Percentiles rank a stretch among this genome's conserved stretches.
Conservation (phyloP, 2,113 vertebrate species). For the Henicopernis longicauda region DNA sequence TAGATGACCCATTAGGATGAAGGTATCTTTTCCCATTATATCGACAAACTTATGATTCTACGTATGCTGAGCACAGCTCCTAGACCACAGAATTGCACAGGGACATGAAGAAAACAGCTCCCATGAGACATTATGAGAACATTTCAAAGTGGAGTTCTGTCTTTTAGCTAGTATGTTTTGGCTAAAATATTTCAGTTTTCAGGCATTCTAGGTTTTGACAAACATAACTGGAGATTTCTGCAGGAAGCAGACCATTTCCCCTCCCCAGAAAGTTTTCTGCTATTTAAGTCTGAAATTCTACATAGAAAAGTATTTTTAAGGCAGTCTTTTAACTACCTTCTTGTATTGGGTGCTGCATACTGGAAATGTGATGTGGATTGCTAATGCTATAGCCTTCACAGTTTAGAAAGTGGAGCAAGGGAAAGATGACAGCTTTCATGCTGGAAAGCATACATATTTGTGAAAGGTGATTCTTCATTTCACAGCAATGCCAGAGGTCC, state of each 20-base stretch:
- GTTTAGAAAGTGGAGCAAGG: background rate
- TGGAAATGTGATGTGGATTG: background rate
- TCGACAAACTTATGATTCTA: background rate
- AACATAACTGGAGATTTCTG: background rate
- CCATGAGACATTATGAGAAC: background rate
- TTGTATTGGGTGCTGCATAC: background rate
- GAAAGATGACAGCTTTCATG: background rate
- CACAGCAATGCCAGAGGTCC: background rate
- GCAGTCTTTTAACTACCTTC: background rate
- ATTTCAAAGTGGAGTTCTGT: background rate
- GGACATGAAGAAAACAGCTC: background rate
- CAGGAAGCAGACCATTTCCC: background rate
- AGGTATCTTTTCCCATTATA: background rate
- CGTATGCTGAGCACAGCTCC: background rate
- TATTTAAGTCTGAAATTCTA: background rate
- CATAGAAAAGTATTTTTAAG: background rate
- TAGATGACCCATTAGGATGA: background rate
- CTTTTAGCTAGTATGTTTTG: background rate
- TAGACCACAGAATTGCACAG: background rate
- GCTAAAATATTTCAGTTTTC: background rate
- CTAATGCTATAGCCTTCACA: background rate
- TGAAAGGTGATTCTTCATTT: background rate
- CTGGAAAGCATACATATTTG: fast-evolving
- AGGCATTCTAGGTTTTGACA: background rate
- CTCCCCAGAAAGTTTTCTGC: background rate